Base-by-base conservation (phyloP, 2,113 vertebrate species). In the Poeciliopsis retropinna region DNA sequence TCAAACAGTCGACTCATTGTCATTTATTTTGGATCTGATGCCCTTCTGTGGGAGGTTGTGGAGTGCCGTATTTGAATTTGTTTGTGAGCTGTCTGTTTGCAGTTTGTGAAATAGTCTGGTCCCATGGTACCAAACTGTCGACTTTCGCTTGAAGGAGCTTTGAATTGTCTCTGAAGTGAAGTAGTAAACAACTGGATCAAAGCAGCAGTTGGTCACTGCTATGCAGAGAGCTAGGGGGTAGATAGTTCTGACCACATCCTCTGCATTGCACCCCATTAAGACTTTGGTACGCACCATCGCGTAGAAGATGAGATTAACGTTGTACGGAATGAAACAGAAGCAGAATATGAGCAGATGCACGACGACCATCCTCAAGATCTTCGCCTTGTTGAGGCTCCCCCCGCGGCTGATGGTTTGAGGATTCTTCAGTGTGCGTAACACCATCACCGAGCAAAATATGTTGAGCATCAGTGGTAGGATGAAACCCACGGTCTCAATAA, bases 251-350 rank as follows among this genome's bases (percentile, higher is more conserved):
- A 99, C 96, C 60, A 97, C 96, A 0, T 93, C 60, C 28, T 95
- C 96, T 11, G 91, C 92, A 1, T 91, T 75, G 62, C 98, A 99
- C 8, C 96, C 97, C 41, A 92, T 75, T 67, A 97, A 93, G 0
- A 90, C 85, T 11, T 97, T 96, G 25, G 96, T 96, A 83, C 98
- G 96, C 90, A 99, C 97, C 65, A 99, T 87, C 14, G 98, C 94
- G 31, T 99, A 99, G 78, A 99, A 96, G 28, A 99, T 96, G 64
- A 99, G 93, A 60, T 97, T 99, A 39, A 99, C 9, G 0, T 99
- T 98, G 66, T 97, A 99, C 47, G 98, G 98, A 66, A 99, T 96
- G 85, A 99, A 99, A 71, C 98, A 99, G 91, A 97, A 97, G 84
- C 98, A 98, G 90, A 98, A 99, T 87, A 98, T 96, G 70, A 95